phyloP scores from a whole-genome alignment of 1,140 invertebrate genomes.

The Lanistes nyassanus region DNA sequence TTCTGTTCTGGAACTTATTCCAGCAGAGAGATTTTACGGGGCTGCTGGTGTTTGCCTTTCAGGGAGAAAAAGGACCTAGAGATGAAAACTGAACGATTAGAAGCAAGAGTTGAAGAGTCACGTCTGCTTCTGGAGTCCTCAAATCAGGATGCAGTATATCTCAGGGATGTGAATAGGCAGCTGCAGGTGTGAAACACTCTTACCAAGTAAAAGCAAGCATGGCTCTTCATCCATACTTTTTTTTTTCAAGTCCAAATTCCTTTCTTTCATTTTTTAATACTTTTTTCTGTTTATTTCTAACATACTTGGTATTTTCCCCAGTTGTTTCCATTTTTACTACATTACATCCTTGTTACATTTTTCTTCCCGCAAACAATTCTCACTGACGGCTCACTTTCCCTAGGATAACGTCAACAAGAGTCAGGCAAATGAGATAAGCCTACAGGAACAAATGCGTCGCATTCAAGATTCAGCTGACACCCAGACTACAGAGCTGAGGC shows the following conservation, averaged over 20 bases:
- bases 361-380: too few relatives aligned
- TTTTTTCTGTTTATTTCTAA: too few relatives aligned
- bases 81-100: slow-evolving; percentile 33
- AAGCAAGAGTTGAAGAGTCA: slow-evolving; percentile 38
- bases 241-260: too few relatives aligned
- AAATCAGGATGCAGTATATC: slow-evolving; percentile 43
- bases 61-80: slow-evolving; percentile 51
- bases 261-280: too few relatives aligned
- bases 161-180: slow-evolving; percentile 43
- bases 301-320: too few relatives aligned
- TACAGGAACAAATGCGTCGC: slow-evolving; percentile 47
- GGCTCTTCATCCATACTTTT: too few relatives aligned
- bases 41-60: neutral
- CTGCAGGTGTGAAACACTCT: slow-evolving; percentile 40
- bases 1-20: neutral
- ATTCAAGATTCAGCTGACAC: slow-evolving; percentile 33
- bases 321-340: too few relatives aligned
- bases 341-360: too few relatives aligned
- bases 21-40: too few relatives aligned
- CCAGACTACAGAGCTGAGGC: slow-evolving; percentile 46
- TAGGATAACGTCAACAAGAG: slow-evolving; percentile 47
- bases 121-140: slow-evolving; percentile 44
- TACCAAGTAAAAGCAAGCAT: too few relatives aligned
- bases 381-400: too few relatives aligned
- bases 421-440: slow-evolving; percentile 42